A percentile compares a stretch with the other conserved stretches of the same genome.
phyloP scores from a whole-genome alignment of 2,113 vertebrate species.

The Rhagologus leucostigma region DNA sequence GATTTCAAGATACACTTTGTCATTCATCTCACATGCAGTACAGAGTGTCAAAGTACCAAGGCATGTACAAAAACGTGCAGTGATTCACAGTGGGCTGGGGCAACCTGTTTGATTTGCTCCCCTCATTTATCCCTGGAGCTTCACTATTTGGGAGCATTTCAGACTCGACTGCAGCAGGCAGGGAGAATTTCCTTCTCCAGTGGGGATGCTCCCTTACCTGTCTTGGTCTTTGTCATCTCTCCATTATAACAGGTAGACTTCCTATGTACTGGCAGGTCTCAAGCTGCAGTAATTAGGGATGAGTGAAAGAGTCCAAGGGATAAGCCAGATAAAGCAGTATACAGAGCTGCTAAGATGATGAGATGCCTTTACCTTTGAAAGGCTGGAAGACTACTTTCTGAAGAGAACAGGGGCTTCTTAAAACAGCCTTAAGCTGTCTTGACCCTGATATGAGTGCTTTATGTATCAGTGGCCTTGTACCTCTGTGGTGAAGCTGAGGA shows the following conservation, averaged over 20 bases:
- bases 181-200: neutral
- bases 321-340: neutral
- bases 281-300: neutral
- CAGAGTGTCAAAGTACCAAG: neutral
- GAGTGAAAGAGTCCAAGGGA: neutral
- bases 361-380: neutral
- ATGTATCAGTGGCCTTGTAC: neutral
- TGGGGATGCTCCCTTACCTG: neutral
- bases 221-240: neutral
- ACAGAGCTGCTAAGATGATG: accelerated
- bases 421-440: neutral
- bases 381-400: neutral
- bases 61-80: neutral
- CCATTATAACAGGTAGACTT: neutral
- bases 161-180: neutral
- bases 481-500: neutral
- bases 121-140: neutral
- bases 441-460: neutral
- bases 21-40: neutral
- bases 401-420: neutral
- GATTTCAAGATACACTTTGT: neutral
- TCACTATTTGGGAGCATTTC: neutral
- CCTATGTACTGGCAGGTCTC: neutral
- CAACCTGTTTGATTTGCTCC: neutral
- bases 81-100: neutral